A percentile compares a stretch with the other conserved stretches of the same genome.
Evolutionary conservation across 2,113 vertebrate species (phyloP).

Genomic region (Sprattus sprattus): DNA sequence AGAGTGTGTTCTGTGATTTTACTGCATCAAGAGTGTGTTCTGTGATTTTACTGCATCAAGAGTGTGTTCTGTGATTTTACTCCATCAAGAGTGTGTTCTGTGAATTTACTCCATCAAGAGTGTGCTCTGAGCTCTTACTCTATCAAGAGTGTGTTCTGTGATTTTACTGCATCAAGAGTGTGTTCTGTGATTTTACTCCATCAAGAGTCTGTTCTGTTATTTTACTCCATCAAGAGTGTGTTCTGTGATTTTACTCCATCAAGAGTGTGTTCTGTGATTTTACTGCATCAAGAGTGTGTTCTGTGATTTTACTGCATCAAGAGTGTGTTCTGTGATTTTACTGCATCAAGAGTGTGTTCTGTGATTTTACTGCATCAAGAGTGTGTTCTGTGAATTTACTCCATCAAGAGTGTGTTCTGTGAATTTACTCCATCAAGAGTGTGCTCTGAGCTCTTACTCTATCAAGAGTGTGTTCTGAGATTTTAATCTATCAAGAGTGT

Average conservation of each 20-base stretch:
- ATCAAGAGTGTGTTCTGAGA: too few relatives aligned
- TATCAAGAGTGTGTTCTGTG: background rate
- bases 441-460: too few relatives aligned
- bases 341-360: background rate
- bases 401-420: too few relatives aligned
- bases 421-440: too few relatives aligned
- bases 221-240: too few relatives aligned
- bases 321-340: background rate
- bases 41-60: too few relatives aligned
- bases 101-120: too few relatives aligned
- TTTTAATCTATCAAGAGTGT: background rate
- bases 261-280: background rate
- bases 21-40: background rate
- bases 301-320: background rate
- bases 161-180: too few relatives aligned
- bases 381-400: too few relatives aligned
- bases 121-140: background rate
- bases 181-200: background rate
- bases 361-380: background rate
- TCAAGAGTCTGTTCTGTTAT: background rate
- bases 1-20: background rate
- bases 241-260: background rate
- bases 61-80: background rate
- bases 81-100: background rate
- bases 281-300: background rate